Evolutionary conservation across 2,888 invertebrate genomes (phyloP), one percentile per base, ranked within the genome.

Genomic region (Quadroppia sp.): DNA sequence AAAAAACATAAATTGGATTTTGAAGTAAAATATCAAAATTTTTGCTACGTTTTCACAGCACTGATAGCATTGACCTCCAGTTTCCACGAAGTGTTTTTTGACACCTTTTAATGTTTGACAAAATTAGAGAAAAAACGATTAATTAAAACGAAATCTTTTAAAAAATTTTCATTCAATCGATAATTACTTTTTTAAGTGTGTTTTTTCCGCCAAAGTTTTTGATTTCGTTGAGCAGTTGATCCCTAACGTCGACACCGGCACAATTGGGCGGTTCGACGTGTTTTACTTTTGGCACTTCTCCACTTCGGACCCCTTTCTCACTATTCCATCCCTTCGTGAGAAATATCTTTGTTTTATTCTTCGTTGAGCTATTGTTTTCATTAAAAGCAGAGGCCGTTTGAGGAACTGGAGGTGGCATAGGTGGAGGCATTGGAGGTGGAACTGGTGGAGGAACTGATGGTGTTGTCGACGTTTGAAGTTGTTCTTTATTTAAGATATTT

Each of bases 211-310:
- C 88, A 77, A 90, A 90, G 80, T 86, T 88, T 77, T 89, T 84
- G 79, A 91, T 91, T 23, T 89, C 88, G 71, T 87, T 86, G 81
- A 91, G 82, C 42, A 91, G 83, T 79, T 87, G 86, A 78, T 88
- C 87, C 64, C 89, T 84, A 0, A 88, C 85, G 81, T 90, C 89
- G 1, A 82, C 79, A 64, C 73, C 15, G 11, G 53, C 15, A 32
- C 32, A 15, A 17, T 30, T 69, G 28, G 56, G 32, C 11, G 56
- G 28, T 23, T 32, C 25, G 20, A 42, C 56, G 50, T 59, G 53
- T 71, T 53, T 53, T 25, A 40, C 53, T 75, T 73, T 59, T 72
- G 72, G 75, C 48, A 73, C 64, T 45, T 67, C 42, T 45, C 48
- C 40, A 17, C 25, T 40, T 64, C 64, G 25, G 23, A 9, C 23